Base-by-base conservation (phyloP, 2,888 invertebrate genomes). In the Lacanobia wlatinum region DNA sequence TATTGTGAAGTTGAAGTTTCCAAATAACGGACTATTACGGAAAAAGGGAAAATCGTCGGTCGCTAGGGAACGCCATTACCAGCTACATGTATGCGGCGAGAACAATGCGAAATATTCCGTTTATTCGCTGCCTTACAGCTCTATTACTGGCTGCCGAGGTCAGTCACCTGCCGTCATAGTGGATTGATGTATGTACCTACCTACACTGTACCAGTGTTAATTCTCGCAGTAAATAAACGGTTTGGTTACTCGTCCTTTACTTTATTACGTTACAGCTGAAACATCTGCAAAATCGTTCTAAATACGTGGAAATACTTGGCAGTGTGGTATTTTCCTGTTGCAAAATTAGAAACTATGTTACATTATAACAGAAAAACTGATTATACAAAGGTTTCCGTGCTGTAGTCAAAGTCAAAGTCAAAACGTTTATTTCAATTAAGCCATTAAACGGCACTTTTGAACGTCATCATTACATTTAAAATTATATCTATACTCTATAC, bases 1-100 rank as follows among this genome's bases (percentile, higher is more conserved):
- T 90, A 89, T 90, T 91, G 90, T 89, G 89, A 88, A 86, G 86
- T 88, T 89, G 88, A 89, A 89, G 89, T 89, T 87, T 84, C 84
- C 73, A 86, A 90, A 90, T 88, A 87, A 87, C 84, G 67, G 71
- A 75, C 87, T 82, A 85, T 90, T 88, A 88, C 71, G 83, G 56
- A 34, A 79, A 70, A 81, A 83, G 72, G 75, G 59, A 67, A 76
- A 78, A 69, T 65, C 59, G 59, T 34, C 69, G 61, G 69, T 68
- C 66, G 70, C 72, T 71, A 70, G 70, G 73, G 68, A 60, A 18
- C 55, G 52, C 53, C 48, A 68, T 83, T 84, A 70, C 74, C 8
- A 50, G 53, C 50, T 68, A 70, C 73, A 67, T 74, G 67, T 65
- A 73, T 80, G 80, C 61, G 63, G 66, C 46, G 66, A 66, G 73